Evolutionary conservation across 2,797 vertebrate genomes (phyloP), one percentile per base, ranked within the genome.

Genomic region (Parauchenoglanis ngamensis): DNA sequence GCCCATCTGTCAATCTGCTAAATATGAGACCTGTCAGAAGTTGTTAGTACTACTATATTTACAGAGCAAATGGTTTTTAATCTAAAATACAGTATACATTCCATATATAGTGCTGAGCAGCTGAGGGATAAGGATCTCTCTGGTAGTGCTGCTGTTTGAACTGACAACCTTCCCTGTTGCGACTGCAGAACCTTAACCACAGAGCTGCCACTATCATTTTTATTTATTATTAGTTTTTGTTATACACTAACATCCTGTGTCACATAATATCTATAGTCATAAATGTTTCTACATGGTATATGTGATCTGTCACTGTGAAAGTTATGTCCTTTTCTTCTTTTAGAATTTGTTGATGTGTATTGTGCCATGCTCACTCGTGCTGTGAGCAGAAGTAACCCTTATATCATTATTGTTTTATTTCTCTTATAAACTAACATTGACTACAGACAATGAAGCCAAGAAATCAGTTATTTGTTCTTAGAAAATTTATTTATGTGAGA

Each of bases 281-380:
- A 21, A 28, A 67, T 11, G n/a, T 52, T 21, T 65, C 25, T 67
- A 31, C 44, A 12, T 28, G 28, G 2, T 61, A 61, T 86, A 28
- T 87, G 78, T 89, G 83, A 21, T 87, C 70, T 80, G 77, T 88
- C 85, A 88, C 86, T 89, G 86, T 91, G 86, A 91, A 89, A 49
- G 79, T 80, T 79, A 10, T 82, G 72, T 70, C 67, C 25, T 80
- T 67, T n/a, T 87, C 17, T 54, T 57, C 78, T 46, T 54, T 84
- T 57, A 6, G 72, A 87, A 73, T 67, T 17, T 76, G 54, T 86
- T 83, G 65, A 31, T 76, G 77, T 35, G 6, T 77, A 83, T 83
- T 85, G 61, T 86, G 75, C 54, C 57, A 81, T 65, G 54, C 76
- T 88, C 21, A 78, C n/a, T 73, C 23, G 84, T 88, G 81, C 28